Evolutionary conservation across 2,797 vertebrate species (phyloP).

Genomic region (Eidolon dupreanum): DNA sequence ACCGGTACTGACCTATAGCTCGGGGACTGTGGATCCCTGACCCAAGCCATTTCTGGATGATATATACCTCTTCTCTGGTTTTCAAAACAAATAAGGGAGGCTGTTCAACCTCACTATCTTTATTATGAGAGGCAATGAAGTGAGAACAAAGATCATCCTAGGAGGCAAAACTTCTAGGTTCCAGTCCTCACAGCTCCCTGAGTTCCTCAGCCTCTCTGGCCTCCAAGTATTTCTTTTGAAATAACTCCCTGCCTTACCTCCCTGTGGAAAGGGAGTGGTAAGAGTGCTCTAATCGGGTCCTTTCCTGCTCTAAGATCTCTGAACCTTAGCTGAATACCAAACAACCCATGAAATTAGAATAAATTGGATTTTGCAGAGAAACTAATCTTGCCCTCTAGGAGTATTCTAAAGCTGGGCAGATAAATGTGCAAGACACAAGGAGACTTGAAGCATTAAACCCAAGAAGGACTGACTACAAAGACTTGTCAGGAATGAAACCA

Average conservation of each 20-base stretch:
- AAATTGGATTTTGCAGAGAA: not conserved
- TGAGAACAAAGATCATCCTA: not conserved
- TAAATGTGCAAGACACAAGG: not conserved
- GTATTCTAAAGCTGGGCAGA: not conserved
- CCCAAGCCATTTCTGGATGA: not conserved
- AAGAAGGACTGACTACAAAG: not conserved
- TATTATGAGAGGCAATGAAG: not conserved
- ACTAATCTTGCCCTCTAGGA: not conserved
- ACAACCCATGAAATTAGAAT: not conserved
- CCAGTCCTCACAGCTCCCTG: not conserved
- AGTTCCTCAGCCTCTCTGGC: not conserved
- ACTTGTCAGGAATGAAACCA: not conserved
- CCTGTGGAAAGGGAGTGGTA: not conserved
- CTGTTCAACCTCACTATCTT: not conserved
- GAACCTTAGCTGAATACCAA: not conserved
- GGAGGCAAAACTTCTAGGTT: not conserved
- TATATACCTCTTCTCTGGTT: not conserved
- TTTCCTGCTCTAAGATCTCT: not conserved
- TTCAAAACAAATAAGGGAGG: not conserved
- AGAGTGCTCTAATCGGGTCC: not conserved
- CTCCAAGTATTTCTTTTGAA: not conserved
- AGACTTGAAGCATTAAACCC: not conserved
- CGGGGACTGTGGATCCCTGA: too few species aligned
- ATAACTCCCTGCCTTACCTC: not conserved
- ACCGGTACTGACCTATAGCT: not conserved